Conservation (phyloP, 2,797 vertebrate species). For the Uromys caudimaculatus region DNA sequence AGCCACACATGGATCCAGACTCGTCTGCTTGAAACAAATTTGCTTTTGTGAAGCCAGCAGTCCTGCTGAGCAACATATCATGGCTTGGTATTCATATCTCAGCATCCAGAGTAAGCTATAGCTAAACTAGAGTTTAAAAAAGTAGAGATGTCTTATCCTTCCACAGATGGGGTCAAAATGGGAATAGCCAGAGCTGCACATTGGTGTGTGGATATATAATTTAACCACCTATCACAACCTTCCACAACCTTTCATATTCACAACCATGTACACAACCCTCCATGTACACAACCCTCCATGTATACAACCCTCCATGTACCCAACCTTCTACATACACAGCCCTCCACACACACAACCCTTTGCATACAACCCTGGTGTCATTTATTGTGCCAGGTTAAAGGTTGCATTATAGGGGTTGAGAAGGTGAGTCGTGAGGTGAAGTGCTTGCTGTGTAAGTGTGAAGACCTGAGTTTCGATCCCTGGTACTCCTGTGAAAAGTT, state of each 20-base stretch:
- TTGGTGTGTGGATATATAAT: not conserved
- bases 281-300: not conserved
- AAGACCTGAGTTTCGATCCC: not conserved
- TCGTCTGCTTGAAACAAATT: not conserved
- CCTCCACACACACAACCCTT: not conserved
- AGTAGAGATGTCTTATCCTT: not conserved
- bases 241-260: not conserved
- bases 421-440: not conserved
- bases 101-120: not conserved
- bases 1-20: not conserved
- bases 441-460: not conserved
- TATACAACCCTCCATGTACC: not conserved
- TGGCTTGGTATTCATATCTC: conserved; percentile 4
- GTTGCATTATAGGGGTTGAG: not conserved
- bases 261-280: not conserved
- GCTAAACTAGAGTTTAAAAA: not conserved
- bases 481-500: not conserved
- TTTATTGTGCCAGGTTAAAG: not conserved
- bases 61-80: not conserved
- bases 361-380: not conserved
- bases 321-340: not conserved
- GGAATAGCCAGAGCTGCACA: not conserved
- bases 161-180: not conserved
- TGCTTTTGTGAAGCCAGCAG: not conserved
- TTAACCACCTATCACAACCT: not conserved